Conservation (phyloP, 2,888 invertebrate genomes). For the Digitonthophagus gazella region DNA sequence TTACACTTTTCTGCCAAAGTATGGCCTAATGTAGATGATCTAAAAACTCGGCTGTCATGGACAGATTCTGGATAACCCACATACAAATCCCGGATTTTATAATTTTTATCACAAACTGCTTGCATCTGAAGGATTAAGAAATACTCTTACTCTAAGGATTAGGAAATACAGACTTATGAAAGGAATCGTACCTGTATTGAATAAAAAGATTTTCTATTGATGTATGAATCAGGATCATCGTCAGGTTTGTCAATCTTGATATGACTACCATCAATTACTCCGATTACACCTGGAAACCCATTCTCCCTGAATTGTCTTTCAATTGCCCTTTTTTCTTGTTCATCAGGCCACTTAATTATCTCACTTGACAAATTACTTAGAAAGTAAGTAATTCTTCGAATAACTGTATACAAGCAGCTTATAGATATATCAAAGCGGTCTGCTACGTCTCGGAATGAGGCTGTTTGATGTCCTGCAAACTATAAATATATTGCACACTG, state of each 20-base stretch:
- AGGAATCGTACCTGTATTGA: constrained; percentile 9
- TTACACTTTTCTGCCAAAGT: too few relatives aligned
- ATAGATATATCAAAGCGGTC: constrained; percentile 28
- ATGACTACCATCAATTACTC: constrained; percentile 4
- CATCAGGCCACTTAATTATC: constrained; percentile 26
- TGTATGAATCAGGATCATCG: constrained; percentile 3
- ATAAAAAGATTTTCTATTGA: constrained; percentile 3
- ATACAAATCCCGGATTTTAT: too few relatives aligned
- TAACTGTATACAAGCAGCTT: constrained; percentile 23
- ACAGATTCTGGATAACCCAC: too few relatives aligned
- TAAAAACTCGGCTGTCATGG: too few relatives aligned
- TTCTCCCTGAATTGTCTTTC: constrained; percentile 20
- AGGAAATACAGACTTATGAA: background rate
- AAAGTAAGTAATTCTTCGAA: constrained; percentile 21
- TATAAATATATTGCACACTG: constrained; percentile 21
- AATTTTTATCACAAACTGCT: background rate
- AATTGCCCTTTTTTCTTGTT: constrained; percentile 21
- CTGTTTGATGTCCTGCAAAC: constrained; percentile 28
- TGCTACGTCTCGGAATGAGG: constrained; percentile 28
- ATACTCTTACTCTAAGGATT: background rate
- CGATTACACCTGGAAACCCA: background rate
- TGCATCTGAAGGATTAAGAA: background rate
- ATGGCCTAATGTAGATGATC: too few relatives aligned
- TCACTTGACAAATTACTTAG: constrained; percentile 25
- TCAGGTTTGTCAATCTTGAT: constrained; percentile 4